Conservation (phyloP, 2,888 invertebrate species). For the Eueremaeus valkanovi region DNA sequence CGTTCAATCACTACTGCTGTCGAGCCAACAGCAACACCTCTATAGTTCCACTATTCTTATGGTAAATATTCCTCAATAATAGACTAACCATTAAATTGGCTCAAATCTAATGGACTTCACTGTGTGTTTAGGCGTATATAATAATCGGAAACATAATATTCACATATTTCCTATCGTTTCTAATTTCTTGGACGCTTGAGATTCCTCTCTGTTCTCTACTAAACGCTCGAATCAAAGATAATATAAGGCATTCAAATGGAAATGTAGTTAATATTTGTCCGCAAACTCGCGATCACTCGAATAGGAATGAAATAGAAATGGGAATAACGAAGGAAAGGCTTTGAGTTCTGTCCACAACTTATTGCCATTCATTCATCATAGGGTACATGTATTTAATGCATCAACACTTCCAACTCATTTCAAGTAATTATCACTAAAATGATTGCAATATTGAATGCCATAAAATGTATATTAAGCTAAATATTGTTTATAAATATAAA, state of each 20-base stretch:
- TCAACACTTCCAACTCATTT: too few relatives aligned
- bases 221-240: neutral
- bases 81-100: neutral
- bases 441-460: too few relatives aligned
- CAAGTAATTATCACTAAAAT: too few relatives aligned
- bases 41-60: constrained; percentile 37
- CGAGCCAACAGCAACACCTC: constrained; percentile 40
- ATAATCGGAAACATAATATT: constrained; percentile 40
- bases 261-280: neutral
- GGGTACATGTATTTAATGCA: too few relatives aligned
- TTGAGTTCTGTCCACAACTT: neutral
- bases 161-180: constrained; percentile 36
- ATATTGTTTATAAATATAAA: too few relatives aligned
- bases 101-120: neutral
- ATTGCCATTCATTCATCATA: too few relatives aligned
- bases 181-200: constrained; percentile 39
- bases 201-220: constrained; percentile 34
- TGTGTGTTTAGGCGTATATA: constrained; percentile 26
- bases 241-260: neutral
- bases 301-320: constrained; percentile 15
- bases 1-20: constrained; percentile 37
- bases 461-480: too few relatives aligned
- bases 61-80: too few relatives aligned
- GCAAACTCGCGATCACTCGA: neutral
- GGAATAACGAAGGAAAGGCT: constrained; percentile 32